Base-by-base conservation (phyloP, 37 sponge, comb jelly and placozoan species). In the Ephydatia muelleri region DNA sequence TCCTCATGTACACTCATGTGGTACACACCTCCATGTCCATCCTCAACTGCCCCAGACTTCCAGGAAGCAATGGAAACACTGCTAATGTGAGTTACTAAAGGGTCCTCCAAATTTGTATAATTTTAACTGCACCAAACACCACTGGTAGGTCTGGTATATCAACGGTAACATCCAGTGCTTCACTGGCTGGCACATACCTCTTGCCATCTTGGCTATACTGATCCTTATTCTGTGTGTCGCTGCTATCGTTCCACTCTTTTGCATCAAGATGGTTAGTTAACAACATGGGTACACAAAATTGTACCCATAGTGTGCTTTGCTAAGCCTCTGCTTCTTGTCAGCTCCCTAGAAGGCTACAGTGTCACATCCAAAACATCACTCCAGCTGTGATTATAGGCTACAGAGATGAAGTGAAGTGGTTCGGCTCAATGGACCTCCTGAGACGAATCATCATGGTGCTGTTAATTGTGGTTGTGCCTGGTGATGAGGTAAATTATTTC, bases 101-200 rank as follows among this genome's bases (percentile, higher is more conserved):
- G 8, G 1, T 11, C 32, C 5, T 71, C 13, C n/a, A n/a, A n/a
- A n/a, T n/a, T n/a, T 34, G 14, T 16, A 34, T 0, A 16, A 25
- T 31, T 71, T 14, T 71, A 57, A 13, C 57, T 57, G 9, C 57
- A 57, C 6, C 16, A 13, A 57, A 57, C 19, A 34, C 6, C 25
- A 29, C 29, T 19, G 25, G 0, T 68, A 82, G 83, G 26, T 80
- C 26, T 93, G 93, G 93, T 89, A 72, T 57, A 57, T 89, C 38
- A 82, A 89, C 76, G 93, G 84, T 13, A 84, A 86, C 70, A 70
- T 80, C 6, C 32, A 65, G 2, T 93, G 93, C 65, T 93, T 89
- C 87, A 34, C 37, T 14, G 49, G 34, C 21, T 38, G 23, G 5
- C 93, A 93, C 81, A 86, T 86, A 69, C 75, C 87, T n/a, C 80